phyloP scores from a whole-genome alignment of 2,888 invertebrate genomes.

The Philereme vetulata region DNA sequence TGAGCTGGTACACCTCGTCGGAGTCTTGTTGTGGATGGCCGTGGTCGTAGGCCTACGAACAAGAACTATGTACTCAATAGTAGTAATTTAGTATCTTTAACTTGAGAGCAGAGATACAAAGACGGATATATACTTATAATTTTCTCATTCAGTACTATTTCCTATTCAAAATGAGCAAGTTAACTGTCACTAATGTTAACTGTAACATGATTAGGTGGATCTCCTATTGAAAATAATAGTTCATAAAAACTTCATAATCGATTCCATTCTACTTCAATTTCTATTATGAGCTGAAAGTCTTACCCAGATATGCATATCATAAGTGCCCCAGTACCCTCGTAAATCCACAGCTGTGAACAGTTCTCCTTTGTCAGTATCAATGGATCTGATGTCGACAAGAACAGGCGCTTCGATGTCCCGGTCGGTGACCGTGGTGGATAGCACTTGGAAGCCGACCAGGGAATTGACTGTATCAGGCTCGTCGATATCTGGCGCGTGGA shows the following conservation, averaged over 20 bases:
- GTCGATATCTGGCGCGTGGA: slow-evolving; percentile 81
- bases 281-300: too few species aligned
- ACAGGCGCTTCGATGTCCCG: slow-evolving; percentile 55
- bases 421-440: slow-evolving; percentile 53
- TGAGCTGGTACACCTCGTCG: slow-evolving; percentile 68
- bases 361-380: slow-evolving; percentile 65
- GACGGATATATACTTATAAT: neutral
- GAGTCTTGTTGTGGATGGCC: slow-evolving; percentile 70
- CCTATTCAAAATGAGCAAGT: too few species aligned
- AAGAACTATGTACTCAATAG: neutral
- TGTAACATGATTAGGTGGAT: too few species aligned
- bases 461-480: slow-evolving; percentile 81
- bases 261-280: too few species aligned
- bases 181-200: too few species aligned
- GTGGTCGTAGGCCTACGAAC: slow-evolving; percentile 80
- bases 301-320: slow-evolving; percentile 79
- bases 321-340: slow-evolving; percentile 83
- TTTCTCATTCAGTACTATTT: neutral
- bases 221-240: too few species aligned
- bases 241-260: too few species aligned
- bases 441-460: slow-evolving; percentile 76
- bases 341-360: slow-evolving; percentile 72
- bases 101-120: too few species aligned
- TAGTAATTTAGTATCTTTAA: too few species aligned
- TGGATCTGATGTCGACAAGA: slow-evolving; percentile 63